Percentiles rank a stretch among this genome's conserved stretches.
Evolutionary conservation across 2,113 vertebrate species (phyloP).

Genomic region (Parotia lawesii): DNA sequence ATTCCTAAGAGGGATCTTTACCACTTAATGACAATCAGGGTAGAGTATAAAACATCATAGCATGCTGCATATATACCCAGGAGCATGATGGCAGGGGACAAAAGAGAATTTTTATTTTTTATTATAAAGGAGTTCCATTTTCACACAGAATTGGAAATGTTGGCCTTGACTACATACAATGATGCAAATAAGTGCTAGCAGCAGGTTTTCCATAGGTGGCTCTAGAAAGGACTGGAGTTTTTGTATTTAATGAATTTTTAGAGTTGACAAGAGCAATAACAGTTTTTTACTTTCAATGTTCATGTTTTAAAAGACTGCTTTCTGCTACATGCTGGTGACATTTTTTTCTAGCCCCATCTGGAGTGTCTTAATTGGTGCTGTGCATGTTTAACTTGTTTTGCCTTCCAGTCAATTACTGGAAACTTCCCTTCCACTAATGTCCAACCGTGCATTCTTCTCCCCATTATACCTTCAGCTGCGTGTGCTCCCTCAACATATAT

Average conservation of each 20-base stretch:
- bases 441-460: not conserved
- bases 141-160: not conserved
- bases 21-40: not conserved
- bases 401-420: not conserved
- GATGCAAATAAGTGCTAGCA: not conserved
- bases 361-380: not conserved
- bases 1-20: not conserved
- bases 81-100: not conserved
- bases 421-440: not conserved
- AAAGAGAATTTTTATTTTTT: not conserved
- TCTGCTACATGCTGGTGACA: not conserved
- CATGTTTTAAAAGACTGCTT: not conserved
- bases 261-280: not conserved
- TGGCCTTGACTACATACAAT: not conserved
- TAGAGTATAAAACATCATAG: not conserved
- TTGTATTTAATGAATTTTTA: not conserved
- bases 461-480: not conserved
- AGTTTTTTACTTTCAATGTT: not conserved
- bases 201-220: not conserved
- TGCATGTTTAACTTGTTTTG: not conserved
- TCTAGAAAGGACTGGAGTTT: not conserved
- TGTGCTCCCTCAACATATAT: not conserved
- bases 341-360: not conserved
- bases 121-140: not conserved
- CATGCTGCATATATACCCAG: not conserved